Conservation (phyloP, 1,140 invertebrate species). For the Diabrotica virgifera region DNA sequence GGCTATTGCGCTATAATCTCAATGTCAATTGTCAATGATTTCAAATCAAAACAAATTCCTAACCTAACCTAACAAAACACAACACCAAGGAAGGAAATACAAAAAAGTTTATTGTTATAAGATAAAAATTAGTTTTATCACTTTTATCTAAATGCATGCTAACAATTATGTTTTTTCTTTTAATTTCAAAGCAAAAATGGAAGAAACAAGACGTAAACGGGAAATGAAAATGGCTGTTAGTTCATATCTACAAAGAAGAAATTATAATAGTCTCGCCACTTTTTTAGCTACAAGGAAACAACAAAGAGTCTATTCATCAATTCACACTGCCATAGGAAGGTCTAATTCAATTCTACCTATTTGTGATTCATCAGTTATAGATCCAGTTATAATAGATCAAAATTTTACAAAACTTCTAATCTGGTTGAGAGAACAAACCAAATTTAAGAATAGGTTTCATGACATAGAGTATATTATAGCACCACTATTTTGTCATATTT, state of each 20-base stretch:
- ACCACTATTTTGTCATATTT: conserved; percentile 46
- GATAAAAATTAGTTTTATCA: too few species aligned
- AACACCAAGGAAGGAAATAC: too few species aligned
- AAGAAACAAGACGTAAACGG: conserved; percentile 34
- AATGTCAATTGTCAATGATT: too few species aligned
- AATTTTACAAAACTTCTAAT: conserved; percentile 41
- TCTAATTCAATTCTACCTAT: conserved; percentile 42
- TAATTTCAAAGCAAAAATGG: conserved; percentile 27
- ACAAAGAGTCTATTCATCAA: conserved; percentile 22
- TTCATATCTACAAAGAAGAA: conserved; percentile 41
- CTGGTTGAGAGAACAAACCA: conserved; percentile 40
- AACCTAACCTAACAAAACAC: too few species aligned
- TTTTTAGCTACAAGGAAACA: conserved; percentile 22
- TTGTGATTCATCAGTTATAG: conserved; percentile 36
- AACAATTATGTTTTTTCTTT: neutral
- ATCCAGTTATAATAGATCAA: conserved; percentile 41
- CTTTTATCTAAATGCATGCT: neutral
- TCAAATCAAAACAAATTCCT: too few species aligned
- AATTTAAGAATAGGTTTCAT: conserved; percentile 30
- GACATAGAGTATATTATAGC: conserved; percentile 40
- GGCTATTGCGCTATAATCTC: too few species aligned
- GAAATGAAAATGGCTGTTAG: conserved; percentile 39
- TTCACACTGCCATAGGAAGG: conserved; percentile 36
- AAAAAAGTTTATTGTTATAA: too few species aligned
- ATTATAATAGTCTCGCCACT: conserved; percentile 31